A percentile compares a stretch with the other conserved stretches of the same genome.
Conservation (phyloP, 2,113 vertebrate species). For the Entosphenus tridentatus region DNA sequence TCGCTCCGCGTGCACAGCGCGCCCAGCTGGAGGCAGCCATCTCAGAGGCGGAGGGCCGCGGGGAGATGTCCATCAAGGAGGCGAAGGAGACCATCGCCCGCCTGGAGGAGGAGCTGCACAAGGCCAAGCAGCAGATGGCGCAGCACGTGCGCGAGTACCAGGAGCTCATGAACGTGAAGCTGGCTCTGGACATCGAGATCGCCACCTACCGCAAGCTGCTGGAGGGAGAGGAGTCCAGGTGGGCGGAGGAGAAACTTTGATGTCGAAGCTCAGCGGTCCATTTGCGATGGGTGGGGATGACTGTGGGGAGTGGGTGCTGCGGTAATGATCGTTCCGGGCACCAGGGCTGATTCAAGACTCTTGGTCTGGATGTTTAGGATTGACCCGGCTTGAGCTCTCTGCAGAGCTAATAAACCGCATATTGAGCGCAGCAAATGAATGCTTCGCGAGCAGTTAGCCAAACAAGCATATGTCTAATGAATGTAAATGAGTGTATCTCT, state of each 20-base stretch:
- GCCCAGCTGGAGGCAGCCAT: constrained; percentile 49
- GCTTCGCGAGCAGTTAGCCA: too few relatives aligned
- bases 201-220: constrained; percentile 84
- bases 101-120: constrained; percentile 52
- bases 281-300: too few relatives aligned
- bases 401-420: too few relatives aligned
- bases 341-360: too few relatives aligned
- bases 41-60: constrained; percentile 45
- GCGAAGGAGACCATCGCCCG: constrained; percentile 49
- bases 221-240: constrained; percentile 78
- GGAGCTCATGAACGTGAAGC: constrained; percentile 72
- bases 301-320: too few relatives aligned
- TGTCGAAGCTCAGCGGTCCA: too few relatives aligned
- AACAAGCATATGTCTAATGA: too few relatives aligned
- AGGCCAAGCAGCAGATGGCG: constrained; percentile 63
- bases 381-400: too few relatives aligned
- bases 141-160: constrained; percentile 61
- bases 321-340: too few relatives aligned
- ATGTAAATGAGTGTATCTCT: too few relatives aligned
- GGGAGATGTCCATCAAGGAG: constrained; percentile 46
- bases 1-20: constrained; percentile 16
- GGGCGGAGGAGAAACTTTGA: background rate
- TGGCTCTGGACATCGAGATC: constrained; percentile 83
- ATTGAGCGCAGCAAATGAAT: too few relatives aligned
- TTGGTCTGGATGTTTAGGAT: too few relatives aligned